A percentile compares a stretch with the other conserved stretches of the same genome.
Evolutionary conservation across 2,888 invertebrate species (phyloP).

Genomic region (Drosophila parthenogenetica): DNA sequence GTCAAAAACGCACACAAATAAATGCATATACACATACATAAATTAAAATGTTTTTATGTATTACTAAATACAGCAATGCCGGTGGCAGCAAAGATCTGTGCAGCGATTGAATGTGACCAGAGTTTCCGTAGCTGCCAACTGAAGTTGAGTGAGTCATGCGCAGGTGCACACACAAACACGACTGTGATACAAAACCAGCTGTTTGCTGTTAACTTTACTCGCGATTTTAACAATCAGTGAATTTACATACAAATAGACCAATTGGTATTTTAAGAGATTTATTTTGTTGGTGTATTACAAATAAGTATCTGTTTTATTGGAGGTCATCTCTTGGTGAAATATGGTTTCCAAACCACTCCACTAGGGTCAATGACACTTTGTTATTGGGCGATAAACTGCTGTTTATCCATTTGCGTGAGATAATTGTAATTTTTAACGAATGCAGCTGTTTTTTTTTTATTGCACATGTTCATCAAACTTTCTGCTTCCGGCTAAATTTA

Average conservation of each 20-base stretch:
- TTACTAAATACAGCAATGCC: slow-evolving; percentile 30
- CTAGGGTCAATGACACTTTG: neutral
- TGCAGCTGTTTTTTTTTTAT: slow-evolving; percentile 13
- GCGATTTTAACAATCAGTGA: neutral
- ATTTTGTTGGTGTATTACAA: neutral
- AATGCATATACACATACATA: slow-evolving; percentile 15
- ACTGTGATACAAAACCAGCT: slow-evolving; percentile 40
- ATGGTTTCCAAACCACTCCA: neutral
- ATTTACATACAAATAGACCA: neutral
- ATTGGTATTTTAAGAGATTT: neutral
- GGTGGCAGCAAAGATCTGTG: slow-evolving; percentile 46
- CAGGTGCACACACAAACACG: slow-evolving; percentile 44
- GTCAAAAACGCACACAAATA: slow-evolving; percentile 51
- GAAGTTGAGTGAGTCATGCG: slow-evolving; percentile 57
- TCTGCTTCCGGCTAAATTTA: neutral
- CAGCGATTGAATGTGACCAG: slow-evolving; percentile 59
- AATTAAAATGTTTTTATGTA: neutral
- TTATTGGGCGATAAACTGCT: neutral
- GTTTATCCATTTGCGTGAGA: slow-evolving; percentile 10
- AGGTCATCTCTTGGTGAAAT: neutral
- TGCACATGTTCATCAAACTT: slow-evolving; percentile 10
- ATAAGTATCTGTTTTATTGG: neutral
- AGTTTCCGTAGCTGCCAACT: slow-evolving; percentile 39
- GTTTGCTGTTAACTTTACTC: slow-evolving; percentile 30
- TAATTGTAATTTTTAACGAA: slow-evolving; percentile 12